Evolutionary conservation across 2,113 vertebrate genomes (phyloP).

Genomic region (Melanerpes formicivorus): DNA sequence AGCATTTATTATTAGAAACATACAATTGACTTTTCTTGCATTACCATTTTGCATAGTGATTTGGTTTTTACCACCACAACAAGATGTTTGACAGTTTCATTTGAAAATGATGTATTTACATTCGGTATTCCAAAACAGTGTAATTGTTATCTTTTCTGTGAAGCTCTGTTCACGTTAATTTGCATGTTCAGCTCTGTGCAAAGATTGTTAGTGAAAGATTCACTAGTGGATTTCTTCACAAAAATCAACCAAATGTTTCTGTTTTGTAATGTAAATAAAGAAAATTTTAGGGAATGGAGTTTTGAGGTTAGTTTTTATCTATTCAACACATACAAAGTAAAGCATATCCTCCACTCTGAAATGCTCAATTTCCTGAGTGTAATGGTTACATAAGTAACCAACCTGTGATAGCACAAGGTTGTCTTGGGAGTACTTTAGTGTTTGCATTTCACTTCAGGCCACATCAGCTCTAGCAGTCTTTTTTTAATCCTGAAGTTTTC

Average conservation of each 20-base stretch:
- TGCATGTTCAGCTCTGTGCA: neutral
- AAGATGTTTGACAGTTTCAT: conserved; percentile 64
- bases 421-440: neutral
- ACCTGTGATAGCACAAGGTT: neutral
- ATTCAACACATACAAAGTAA: neutral
- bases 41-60: conserved; percentile 57
- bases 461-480: neutral
- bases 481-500: neutral
- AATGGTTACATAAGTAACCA: neutral
- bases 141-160: conserved; percentile 38
- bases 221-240: neutral
- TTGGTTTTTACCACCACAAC: conserved; percentile 57
- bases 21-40: conserved; percentile 67
- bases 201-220: neutral
- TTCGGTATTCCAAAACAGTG: neutral
- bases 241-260: neutral
- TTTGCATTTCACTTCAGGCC: neutral
- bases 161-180: neutral
- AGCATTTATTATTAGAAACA: conserved; percentile 70
- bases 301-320: neutral
- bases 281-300: neutral
- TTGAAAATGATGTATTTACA: conserved; percentile 70
- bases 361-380: neutral
- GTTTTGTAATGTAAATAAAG: neutral
- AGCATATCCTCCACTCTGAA: neutral